Evolutionary conservation across 2,797 vertebrate genomes (phyloP), one percentile per base, ranked within the genome.

Genomic region (Sebastes ruberrimus): DNA sequence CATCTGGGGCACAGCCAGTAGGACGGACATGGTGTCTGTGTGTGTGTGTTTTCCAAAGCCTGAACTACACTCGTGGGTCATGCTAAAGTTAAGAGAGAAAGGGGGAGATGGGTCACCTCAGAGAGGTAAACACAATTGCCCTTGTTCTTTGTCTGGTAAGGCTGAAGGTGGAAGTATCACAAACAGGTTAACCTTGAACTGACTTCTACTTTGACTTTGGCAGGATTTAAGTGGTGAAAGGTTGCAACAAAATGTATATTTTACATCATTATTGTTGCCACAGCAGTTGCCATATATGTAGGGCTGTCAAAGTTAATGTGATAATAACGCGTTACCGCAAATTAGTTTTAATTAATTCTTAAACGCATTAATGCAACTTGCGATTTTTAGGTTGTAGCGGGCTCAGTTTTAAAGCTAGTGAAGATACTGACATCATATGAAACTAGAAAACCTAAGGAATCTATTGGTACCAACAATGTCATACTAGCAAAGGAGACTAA

Each of bases 181-280:
- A 84, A 83, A 88, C 64, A 85, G 42, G 35, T 69, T 82, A 60
- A 89, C 89, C 71, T 89, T 89, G 23, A 87, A 76, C 14, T 52
- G 59, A 78, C 82, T 86, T 84, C 16, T 74, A 25, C 63, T 71
- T 61, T 82, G 67, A 83, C 83, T 80, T 86, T 85, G 56, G 42
- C 10, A 28, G 23, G 25, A 60, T 74, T 71, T 25, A 33, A 60
- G 5, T 46, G 20, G 46, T 66, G 20, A 67, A 78, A 60, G 16
- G 35, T 28, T 74, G 46, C 13, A 57, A 28, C 16, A 57, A 30
- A 61, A 32, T 38, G 4, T 3, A 23, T 27, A 27, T 52, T 57
- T 53, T 64, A 16, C 2, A 14, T 35, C 9, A 11, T 6, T 63
- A 53, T 38, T 66, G 25, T 30, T 63, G 33, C 38, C 30, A 25